Evolutionary conservation across 2,888 invertebrate genomes (phyloP), one percentile per base, ranked within the genome.

Genomic region (Netelia inedita): DNA sequence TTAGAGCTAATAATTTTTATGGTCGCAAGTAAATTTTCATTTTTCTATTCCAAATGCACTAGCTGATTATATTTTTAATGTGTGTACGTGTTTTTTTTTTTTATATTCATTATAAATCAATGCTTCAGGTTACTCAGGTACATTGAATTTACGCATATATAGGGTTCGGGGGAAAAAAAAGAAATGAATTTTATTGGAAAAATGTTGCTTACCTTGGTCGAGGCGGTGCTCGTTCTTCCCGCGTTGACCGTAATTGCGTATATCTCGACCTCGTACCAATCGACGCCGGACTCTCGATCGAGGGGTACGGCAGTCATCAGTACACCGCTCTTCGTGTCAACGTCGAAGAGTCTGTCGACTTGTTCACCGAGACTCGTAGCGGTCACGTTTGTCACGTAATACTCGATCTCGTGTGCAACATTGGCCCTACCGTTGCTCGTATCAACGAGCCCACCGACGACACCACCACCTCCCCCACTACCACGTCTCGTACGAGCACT

Each of bases 321-420:
- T 90, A 98, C 97, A 66, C 99, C 99, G 91, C 97, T 95, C 88
- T 97, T 97, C 23, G 97, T 96, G 94, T 99, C 98, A 91, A 99
- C 97, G 92, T 98, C 98, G 94, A 99, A 99, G 90, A 98, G 95
- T 91, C 98, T 96, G 94, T 98, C 98, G 92, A 97, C 97, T 94
- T 97, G 97, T 88, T 95, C 95, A 85, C 96, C 96, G 88, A 94
- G 95, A 88, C 94, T 94, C 92, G 96, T 96, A 82, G 93, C 94
- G 90, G 97, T 97, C 93, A 97, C 97, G 94, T 97, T 97, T 90
- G 97, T 98, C 93, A 98, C 97, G 94, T 97, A 98, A 94, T 97
- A 98, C 94, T 98, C 97, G 93, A 98, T 79, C 57, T 81, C 73
- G 61, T 61, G 66, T 23, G 68, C 19, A 28, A 63, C 46, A 19